Percentiles rank a stretch among this genome's conserved stretches.
These are phyloP conservation scores for Drosophila setifemur DNA, from an alignment of 1,140 invertebrate species.

Conservation along the genomic window DNA sequence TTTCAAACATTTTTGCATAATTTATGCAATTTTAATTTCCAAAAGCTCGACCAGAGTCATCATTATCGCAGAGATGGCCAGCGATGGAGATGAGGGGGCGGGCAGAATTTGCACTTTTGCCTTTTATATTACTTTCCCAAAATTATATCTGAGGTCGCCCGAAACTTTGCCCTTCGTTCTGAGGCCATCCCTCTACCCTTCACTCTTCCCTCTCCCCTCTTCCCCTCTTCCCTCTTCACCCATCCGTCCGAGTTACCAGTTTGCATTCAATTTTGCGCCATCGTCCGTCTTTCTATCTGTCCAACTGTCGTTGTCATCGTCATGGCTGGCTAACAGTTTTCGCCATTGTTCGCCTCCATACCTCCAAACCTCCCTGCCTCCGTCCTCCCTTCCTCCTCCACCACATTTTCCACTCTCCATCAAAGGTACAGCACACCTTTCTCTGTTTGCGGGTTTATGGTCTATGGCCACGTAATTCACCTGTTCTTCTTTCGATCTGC, in stretches of 20 bases:
- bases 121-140: constrained; percentile 47
- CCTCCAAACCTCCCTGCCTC: neutral
- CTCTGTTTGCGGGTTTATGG: constrained; percentile 58
- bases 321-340: constrained; percentile 73
- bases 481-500: constrained; percentile 37
- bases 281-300: constrained; percentile 3
- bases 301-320: constrained; percentile 45
- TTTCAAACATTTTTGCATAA: constrained; percentile 48
- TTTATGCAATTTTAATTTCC: constrained; percentile 56
- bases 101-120: constrained; percentile 39
- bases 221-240: too few relatives aligned
- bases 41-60: constrained; percentile 47
- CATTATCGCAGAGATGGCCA: constrained; percentile 33
- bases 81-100: neutral
- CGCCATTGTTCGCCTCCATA: constrained; percentile 54
- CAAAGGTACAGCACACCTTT: constrained; percentile 23
- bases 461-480: constrained; percentile 73
- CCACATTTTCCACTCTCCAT: too few relatives aligned
- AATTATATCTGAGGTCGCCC: constrained; percentile 42
- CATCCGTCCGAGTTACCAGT: constrained; percentile 16
- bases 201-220: neutral
- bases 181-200: neutral
- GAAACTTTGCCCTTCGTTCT: constrained; percentile 42
- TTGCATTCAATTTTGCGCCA: constrained; percentile 60
- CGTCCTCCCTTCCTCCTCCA: neutral